Base-by-base conservation (phyloP, 1,140 invertebrate genomes). In the Manduca sexta region DNA sequence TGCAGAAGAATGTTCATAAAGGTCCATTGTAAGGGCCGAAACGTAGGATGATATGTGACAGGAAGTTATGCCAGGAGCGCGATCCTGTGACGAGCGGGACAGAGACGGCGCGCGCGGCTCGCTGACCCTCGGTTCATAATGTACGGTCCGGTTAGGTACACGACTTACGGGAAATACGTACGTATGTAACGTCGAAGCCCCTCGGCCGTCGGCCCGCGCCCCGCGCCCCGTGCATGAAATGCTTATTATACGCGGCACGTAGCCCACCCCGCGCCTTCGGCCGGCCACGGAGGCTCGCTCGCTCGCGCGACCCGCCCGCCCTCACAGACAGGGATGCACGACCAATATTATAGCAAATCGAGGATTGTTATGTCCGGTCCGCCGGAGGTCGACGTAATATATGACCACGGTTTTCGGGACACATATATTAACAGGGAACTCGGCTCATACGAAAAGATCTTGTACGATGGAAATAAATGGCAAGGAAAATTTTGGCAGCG, bases 221-320 rank as follows among this genome's bases (percentile, higher is more conserved):
- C 71, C 73, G 66, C 74, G 55, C 78, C 81, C 84, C 80, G 74
- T 85, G 84, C 84, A 87, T 87, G 84, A 87, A 87, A 87, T 87
- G 84, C 84, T 87, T 86, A 87, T 87, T 87, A 86, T 87, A 87
- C 85, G 83, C 82, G 78, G 83, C 85, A 87, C 85, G 85, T 87
- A 74, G 66, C 43, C 64, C 52, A 62, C 74, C 73, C 67, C 72
- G 66, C 72, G 63, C 69, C 64, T 61, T 49, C 52, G 52, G 57
- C 49, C 57, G 35, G 21, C 42, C 38, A 37, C 52, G 62, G 67
- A 46, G 53, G 47, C 74, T 70, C 70, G 60, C 76, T 82, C 71
- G 26, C 73, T 65, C 78, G 49, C 63, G 54, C 64, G 33, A 42
- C 18, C 57, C 35, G 44, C 49, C 62, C 60, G 49, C 57, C 44